Conservation (phyloP, 2,797 vertebrate genomes). For the Clamator glandarius region DNA sequence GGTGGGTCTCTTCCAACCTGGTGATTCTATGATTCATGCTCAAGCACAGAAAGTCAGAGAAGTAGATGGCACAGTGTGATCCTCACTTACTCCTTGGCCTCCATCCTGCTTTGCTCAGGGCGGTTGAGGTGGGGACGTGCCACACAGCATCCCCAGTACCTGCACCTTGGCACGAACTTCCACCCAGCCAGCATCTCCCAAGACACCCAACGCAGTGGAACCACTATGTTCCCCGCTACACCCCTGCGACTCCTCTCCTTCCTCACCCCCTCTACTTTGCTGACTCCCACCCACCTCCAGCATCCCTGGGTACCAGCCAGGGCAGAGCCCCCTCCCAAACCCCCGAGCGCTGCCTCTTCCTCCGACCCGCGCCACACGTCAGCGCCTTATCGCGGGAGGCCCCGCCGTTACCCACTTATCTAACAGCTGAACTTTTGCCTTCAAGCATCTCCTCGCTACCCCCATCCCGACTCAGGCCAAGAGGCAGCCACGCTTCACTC, state of each 20-base stretch:
- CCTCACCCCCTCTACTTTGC: neutral
- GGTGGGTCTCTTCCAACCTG: too few relatives aligned
- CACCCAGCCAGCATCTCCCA: accelerated
- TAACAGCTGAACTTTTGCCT: constrained; percentile 46
- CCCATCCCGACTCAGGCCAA: accelerated
- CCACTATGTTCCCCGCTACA: accelerated
- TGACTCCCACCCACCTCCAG: neutral
- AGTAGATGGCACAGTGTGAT: accelerated
- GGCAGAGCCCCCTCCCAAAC: neutral
- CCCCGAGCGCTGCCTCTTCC: accelerated
- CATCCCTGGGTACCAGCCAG: neutral
- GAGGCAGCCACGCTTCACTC: accelerated
- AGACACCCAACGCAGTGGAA: neutral
- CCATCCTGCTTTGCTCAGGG: neutral
- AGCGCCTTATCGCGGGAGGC: constrained; percentile 33
- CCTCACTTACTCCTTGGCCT: neutral
- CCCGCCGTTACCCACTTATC: constrained; percentile 9
- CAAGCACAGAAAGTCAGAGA: neutral
- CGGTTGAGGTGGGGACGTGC: too few relatives aligned
- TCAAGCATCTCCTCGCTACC: neutral
- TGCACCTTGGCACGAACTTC: neutral
- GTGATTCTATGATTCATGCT: too few relatives aligned
- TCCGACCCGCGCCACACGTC: accelerated
- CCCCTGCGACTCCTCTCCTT: neutral
- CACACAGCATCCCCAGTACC: neutral